Evolutionary conservation across 2,797 vertebrate genomes (phyloP).

Genomic region (Fringilla coelebs): DNA sequence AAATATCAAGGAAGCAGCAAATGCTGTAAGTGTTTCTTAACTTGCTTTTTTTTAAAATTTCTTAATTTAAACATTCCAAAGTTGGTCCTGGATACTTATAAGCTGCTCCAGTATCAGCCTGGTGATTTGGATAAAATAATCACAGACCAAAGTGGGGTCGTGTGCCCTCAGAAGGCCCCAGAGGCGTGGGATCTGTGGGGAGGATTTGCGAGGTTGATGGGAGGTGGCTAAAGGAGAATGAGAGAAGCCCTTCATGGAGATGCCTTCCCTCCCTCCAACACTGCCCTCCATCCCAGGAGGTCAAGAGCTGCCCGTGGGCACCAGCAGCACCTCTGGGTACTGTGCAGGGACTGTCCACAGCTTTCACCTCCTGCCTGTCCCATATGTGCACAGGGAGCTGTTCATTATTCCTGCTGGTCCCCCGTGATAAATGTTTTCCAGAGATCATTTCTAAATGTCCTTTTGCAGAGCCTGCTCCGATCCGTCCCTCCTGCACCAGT

Average conservation of each 20-base stretch:
- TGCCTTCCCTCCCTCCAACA: too few species aligned
- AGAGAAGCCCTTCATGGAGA: accelerated
- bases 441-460: not conserved
- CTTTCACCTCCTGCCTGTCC: not conserved
- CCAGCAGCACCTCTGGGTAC: accelerated
- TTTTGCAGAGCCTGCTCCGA: not conserved
- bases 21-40: not conserved
- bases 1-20: not conserved
- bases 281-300: not conserved
- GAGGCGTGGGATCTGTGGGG: accelerated
- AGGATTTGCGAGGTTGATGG: not conserved
- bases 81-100: not conserved
- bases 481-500: not conserved
- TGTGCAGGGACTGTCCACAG: accelerated
- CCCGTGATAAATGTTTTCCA: not conserved
- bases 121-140: not conserved
- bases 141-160: not conserved
- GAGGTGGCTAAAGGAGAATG: not conserved
- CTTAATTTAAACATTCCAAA: not conserved
- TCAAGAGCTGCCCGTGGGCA: not conserved
- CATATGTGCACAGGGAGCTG: not conserved
- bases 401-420: not conserved
- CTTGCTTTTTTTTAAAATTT: not conserved
- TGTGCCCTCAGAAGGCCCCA: not conserved
- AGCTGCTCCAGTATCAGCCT: not conserved